Evolutionary conservation across 2,797 vertebrate species (phyloP), one percentile per base, ranked within the genome.

Genomic region (Clarias platycephalus): DNA sequence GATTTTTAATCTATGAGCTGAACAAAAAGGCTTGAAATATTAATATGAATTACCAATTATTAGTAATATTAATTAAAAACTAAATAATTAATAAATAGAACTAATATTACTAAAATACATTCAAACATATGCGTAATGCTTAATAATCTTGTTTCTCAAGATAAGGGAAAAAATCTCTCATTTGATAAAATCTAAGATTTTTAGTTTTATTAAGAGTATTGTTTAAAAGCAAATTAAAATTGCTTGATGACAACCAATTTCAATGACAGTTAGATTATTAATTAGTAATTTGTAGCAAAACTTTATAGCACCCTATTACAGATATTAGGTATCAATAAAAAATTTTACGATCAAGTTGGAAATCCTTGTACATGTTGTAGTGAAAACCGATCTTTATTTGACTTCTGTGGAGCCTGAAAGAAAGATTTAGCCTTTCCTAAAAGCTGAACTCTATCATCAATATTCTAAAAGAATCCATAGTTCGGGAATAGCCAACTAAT

Each of bases 401-500:
- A 85, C 74, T 78, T 85, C 55, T 74, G 49, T 31, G 64, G 24
- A 84, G 44, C 37, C 66, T 57, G 80, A 84, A 82, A 90, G 86
- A 88, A 88, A 88, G 91, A 90, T 91, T 88, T 90, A 90, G 87
- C 88, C 88, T 89, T 90, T 92, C 94, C 91, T 94, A 95, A 95
- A 83, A 94, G 94, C 95, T 95, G 93, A 90, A 91, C 89, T 94
- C 92, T 91, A 94, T 98, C 97, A 97, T 99, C 97, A 98, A 97
- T 98, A 98, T 96, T 96, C 93, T 96, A 96, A 95, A 95, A 91
- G 94, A 94, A 98, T 98, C 96, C 95, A 98, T 98, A 96, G 95
- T 94, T 97, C 96, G 95, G 96, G 96, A 97, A 95, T 95, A 96
- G 96, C 96, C 93, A 95, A 97, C 98, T 99, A 99, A 99, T 99